Evolutionary conservation across 2,888 invertebrate species (phyloP).

Genomic region (Melanophora roralis): DNA sequence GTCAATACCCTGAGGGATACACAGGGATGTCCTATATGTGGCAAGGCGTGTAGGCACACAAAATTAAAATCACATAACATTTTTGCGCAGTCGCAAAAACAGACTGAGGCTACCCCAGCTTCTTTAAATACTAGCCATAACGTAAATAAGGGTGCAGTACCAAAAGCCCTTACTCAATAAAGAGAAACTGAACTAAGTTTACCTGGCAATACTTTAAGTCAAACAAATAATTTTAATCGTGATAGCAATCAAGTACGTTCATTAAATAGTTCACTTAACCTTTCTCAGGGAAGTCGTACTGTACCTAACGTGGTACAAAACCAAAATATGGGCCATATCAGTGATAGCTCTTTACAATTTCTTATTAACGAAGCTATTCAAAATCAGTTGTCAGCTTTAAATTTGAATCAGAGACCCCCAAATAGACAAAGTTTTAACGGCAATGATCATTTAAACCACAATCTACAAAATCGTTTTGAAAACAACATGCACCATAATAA

Average conservation of each 20-base stretch:
- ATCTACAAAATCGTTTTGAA: neutral
- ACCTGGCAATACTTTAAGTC: too few relatives aligned
- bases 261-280: neutral
- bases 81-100: too few relatives aligned
- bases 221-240: neutral
- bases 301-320: neutral
- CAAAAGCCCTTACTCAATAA: neutral
- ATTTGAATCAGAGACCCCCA: neutral
- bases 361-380: neutral
- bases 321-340: neutral
- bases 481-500: too few relatives aligned
- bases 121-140: too few relatives aligned
- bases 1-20: neutral
- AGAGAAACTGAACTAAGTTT: too few relatives aligned
- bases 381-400: neutral
- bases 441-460: neutral
- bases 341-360: neutral
- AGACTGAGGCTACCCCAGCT: too few relatives aligned
- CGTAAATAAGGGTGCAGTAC: neutral
- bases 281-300: too few relatives aligned
- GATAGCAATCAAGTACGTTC: neutral
- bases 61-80: conserved; percentile 2
- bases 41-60: neutral
- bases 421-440: neutral
- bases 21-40: too few relatives aligned